Evolutionary conservation across 2,888 invertebrate genomes (phyloP), one percentile per base, ranked within the genome.

Genomic region (Rapana venosa): DNA sequence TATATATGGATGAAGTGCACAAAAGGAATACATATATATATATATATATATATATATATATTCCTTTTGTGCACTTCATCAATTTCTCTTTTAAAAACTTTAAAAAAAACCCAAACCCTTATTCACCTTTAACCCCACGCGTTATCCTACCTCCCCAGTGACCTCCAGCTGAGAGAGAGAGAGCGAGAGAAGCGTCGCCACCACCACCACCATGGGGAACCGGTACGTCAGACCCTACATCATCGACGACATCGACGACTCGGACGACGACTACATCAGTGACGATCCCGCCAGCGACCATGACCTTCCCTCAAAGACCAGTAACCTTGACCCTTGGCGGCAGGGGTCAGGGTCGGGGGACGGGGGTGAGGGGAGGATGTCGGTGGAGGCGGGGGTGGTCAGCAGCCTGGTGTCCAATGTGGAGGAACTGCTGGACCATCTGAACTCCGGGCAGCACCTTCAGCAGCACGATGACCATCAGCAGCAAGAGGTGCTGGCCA

Each of bases 341-440:
- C 47, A 8, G 47, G 47, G 47, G 47, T 47, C 47, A 22, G 84
- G 61, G 56, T n/a, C n/a, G 47, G 47, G 47, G 22, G 22, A 22
- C 74, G 86, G 20, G 30, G 35, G 70, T 0, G 86, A 36, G n/a
- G 30, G 77, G 17, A 47, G 5, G 36, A 77, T 86, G 85, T 26
- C 77, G 1, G 91, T 90, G 77, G 91, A 91, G 66, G 89, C 89
- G 4, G 79, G 61, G n/a, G 56, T 92, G 35, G 88, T 92, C 58
- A 89, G 88, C 58, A 90, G 86, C 32, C 88, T 92, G 87, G 91
- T 92, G 30, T 66, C 86, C n/a, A 90, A 92, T 47, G 93, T 93
- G 15, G 93, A 93, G 86, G 93, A 93, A 88, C 74, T 93, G 32
- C 87, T 93, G 61, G 90, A 88, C n/a, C 92, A 93, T 84, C 91